A percentile compares a stretch with the other conserved stretches of the same genome.
phyloP scores from a whole-genome alignment of 2,113 vertebrate genomes.

The Tylochromis polylepis region DNA sequence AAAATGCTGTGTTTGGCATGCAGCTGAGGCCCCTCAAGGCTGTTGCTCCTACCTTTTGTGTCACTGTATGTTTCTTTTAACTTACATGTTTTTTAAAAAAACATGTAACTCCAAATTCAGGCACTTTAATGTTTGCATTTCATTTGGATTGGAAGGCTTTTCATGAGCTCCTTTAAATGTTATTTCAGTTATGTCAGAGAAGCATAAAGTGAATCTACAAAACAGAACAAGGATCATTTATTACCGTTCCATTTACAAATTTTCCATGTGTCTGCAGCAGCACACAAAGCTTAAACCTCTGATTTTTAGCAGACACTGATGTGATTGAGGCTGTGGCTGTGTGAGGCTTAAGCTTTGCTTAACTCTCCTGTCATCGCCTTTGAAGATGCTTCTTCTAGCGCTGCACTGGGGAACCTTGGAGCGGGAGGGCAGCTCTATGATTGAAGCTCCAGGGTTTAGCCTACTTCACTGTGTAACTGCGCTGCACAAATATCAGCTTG shows the following conservation, averaged over 20 bases:
- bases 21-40: slow-evolving; percentile 37
- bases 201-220: not conserved
- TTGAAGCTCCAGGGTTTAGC: slow-evolving; percentile 18
- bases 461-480: slow-evolving; percentile 31
- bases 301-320: not conserved
- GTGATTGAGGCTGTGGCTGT: not conserved
- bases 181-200: not conserved
- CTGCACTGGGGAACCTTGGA: not conserved
- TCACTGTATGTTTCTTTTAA: slow-evolving; percentile 6
- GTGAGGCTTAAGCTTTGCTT: slow-evolving; percentile 4
- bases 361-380: slow-evolving; percentile 28
- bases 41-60: not conserved
- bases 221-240: not conserved
- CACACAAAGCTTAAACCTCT: not conserved
- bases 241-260: not conserved
- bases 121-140: not conserved
- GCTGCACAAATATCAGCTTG: not conserved
- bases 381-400: slow-evolving; percentile 33
- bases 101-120: not conserved
- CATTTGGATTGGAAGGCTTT: not conserved
- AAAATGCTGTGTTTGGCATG: slow-evolving; percentile 58
- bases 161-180: not conserved
- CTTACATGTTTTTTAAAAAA: not conserved
- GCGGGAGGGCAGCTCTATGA: slow-evolving; percentile 18
- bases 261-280: not conserved